A percentile compares a stretch with the other conserved stretches of the same genome.
phyloP scores from a whole-genome alignment of 2,888 invertebrate species.

The Eilema depressum region DNA sequence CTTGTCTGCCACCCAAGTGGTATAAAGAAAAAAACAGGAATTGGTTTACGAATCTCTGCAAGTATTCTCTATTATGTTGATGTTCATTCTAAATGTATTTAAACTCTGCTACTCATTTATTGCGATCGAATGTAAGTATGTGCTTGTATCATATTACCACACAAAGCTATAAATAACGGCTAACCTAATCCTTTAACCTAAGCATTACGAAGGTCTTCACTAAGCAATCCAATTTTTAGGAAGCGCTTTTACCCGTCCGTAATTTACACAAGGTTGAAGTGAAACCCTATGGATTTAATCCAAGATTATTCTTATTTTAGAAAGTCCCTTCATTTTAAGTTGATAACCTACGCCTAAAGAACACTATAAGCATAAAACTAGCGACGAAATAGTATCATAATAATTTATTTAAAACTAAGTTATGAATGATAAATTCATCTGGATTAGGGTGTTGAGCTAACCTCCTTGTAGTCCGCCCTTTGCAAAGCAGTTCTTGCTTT shows the following conservation, averaged over 20 bases:
- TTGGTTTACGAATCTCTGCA: not conserved
- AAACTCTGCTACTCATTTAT: no score
- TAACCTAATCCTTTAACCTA: not conserved
- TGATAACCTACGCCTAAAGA: not conserved
- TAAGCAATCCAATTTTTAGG: slow-evolving; percentile 31
- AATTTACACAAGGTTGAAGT: slow-evolving; percentile 34
- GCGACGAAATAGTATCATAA: no score
- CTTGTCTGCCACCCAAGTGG: no score
- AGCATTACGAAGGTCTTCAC: not conserved
- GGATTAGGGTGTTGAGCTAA: no score
- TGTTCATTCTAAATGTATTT: no score
- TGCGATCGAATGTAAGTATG: not conserved
- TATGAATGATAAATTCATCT: no score
- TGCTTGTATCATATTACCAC: not conserved
- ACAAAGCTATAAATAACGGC: not conserved
- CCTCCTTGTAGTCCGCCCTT: no score
- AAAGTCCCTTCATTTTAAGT: not conserved
- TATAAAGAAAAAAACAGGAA: no score
- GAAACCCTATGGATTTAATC: slow-evolving; percentile 44
- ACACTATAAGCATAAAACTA: no score
- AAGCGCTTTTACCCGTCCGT: slow-evolving; percentile 31
- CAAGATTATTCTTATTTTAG: slow-evolving; percentile 23
- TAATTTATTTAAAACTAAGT: no score
- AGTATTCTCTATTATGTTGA: not conserved
- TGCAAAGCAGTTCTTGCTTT: not conserved